Percentiles rank a stretch among this genome's conserved stretches.
phyloP scores from a whole-genome alignment of 30 jellyfish, hydroid and myxozoan species.

The Aurelia sp. region DNA sequence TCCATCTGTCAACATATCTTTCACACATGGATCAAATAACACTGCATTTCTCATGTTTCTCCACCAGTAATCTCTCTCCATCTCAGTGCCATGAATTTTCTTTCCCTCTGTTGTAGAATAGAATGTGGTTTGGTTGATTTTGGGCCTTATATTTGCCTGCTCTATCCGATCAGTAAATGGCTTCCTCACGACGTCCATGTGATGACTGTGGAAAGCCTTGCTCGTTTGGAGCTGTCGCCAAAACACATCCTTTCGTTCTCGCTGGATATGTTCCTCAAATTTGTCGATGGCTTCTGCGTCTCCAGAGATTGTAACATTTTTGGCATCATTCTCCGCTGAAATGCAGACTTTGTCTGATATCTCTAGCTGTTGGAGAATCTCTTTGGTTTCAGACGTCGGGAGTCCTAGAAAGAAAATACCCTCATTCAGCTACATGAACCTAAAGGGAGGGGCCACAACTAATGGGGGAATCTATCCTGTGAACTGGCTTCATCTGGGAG shows the following conservation, averaged over 20 bases:
- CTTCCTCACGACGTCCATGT: slow-evolving; percentile 53
- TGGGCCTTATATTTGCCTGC: slow-evolving; percentile 44
- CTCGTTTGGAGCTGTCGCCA: slow-evolving; percentile 61
- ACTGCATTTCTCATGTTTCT: slow-evolving; percentile 59
- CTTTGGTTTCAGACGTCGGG: slow-evolving; percentile 29
- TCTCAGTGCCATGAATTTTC: slow-evolving; percentile 18
- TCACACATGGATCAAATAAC: slow-evolving; percentile 45
- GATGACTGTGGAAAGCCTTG: slow-evolving; percentile 79
- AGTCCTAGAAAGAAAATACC: slow-evolving; percentile 22
- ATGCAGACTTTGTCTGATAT: slow-evolving; percentile 48
- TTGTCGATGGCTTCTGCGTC: slow-evolving; percentile 60
- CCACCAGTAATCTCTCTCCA: slow-evolving; percentile 68
- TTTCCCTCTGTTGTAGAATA: slow-evolving; percentile 58
- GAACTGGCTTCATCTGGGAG: no score
- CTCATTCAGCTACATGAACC: no score
- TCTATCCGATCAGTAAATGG: slow-evolving; percentile 14
- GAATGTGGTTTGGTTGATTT: slow-evolving; percentile 8
- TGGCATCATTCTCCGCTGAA: slow-evolving; percentile 68
- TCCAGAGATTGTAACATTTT: slow-evolving; percentile 62
- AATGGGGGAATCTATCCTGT: no score
- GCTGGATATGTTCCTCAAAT: slow-evolving; percentile 28
- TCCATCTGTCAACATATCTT: slow-evolving; percentile 31
- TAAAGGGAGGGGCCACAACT: no score
- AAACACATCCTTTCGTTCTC: slow-evolving; percentile 30
- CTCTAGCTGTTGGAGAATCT: slow-evolving; percentile 31